Conservation (phyloP, 2,113 vertebrate genomes). For the Chaetops frenatus region DNA sequence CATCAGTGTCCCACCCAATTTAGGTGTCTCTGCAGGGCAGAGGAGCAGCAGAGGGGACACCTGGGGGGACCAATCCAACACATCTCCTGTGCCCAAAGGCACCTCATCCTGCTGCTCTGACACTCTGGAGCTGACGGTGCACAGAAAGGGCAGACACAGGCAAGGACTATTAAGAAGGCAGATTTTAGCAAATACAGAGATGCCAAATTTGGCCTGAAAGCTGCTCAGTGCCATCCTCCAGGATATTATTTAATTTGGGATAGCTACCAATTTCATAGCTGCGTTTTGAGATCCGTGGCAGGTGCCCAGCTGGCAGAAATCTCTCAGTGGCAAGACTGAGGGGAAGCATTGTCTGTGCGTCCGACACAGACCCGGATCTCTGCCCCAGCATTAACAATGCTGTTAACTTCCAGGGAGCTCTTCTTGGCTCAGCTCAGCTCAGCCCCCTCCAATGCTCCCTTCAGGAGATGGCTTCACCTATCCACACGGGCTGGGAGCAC, state of each 20-base stretch:
- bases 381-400: not conserved
- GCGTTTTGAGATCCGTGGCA: not conserved
- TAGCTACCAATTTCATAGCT: not conserved
- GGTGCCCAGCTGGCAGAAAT: not conserved
- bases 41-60: not conserved
- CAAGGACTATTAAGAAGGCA: not conserved
- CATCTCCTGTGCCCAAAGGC: not conserved
- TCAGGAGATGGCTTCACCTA: not conserved
- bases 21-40: not conserved
- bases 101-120: not conserved
- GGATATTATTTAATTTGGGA: not conserved
- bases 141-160: not conserved
- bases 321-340: not conserved
- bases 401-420: not conserved
- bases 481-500: not conserved
- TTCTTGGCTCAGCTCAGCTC: not conserved
- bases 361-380: accelerated
- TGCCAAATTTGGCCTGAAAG: not conserved
- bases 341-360: not conserved
- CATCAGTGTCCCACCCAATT: accelerated
- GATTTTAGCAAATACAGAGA: not conserved
- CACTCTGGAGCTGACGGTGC: not conserved
- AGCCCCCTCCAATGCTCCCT: not conserved
- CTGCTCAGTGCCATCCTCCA: not conserved
- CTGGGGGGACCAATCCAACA: not conserved